phyloP scores from a whole-genome alignment of 2,888 invertebrate species.

The Argyresthia albistria region DNA sequence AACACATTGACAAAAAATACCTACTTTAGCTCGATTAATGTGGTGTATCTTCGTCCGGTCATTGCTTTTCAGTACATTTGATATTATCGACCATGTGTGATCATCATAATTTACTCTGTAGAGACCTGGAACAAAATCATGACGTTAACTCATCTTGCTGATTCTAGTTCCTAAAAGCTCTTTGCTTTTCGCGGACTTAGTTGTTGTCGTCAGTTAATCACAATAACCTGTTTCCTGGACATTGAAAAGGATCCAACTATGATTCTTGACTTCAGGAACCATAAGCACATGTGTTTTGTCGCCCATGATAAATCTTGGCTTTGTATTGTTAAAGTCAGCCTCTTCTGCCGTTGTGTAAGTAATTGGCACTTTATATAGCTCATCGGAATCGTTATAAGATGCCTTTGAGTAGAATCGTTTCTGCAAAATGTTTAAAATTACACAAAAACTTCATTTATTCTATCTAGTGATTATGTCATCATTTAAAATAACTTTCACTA shows the following conservation, averaged over 20 bases:
- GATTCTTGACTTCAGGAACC: slow-evolving; percentile 18
- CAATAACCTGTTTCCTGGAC: slow-evolving; percentile 71
- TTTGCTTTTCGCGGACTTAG: no score
- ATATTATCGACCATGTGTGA: slow-evolving; percentile 64
- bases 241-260: slow-evolving; percentile 74
- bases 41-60: slow-evolving; percentile 74
- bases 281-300: slow-evolving; percentile 23
- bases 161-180: not conserved
- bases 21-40: slow-evolving; percentile 81
- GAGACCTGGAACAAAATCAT: slow-evolving; percentile 52
- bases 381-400: slow-evolving; percentile 28
- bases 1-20: no score
- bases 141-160: no score
- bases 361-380: slow-evolving; percentile 55
- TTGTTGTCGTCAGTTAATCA: not conserved
- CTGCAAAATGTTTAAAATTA: slow-evolving; percentile 23
- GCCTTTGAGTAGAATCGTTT: slow-evolving; percentile 47
- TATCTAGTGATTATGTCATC: no score
- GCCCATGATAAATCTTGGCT: slow-evolving; percentile 47
- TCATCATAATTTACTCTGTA: slow-evolving; percentile 78
- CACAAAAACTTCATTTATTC: no score
- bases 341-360: slow-evolving; percentile 37
- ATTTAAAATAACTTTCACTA: no score
- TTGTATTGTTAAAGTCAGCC: slow-evolving; percentile 38
- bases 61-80: slow-evolving; percentile 45